Conservation (phyloP, 2,113 vertebrate genomes). For the Copsychus sechellarum region DNA sequence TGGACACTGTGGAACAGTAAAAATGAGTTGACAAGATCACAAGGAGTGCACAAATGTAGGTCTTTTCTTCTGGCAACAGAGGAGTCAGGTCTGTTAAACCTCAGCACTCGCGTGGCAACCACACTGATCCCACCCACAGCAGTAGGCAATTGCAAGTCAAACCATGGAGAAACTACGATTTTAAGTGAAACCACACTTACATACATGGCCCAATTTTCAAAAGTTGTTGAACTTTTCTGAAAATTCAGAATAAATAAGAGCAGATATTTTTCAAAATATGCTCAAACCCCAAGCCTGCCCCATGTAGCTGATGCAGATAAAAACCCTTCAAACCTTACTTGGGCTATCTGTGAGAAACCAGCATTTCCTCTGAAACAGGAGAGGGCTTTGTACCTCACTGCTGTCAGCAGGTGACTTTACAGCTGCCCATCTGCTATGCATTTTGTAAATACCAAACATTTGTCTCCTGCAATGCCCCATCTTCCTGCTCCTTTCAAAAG, state of each 20-base stretch:
- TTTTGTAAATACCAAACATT: constrained; percentile 2
- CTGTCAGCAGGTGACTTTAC: constrained; percentile 1
- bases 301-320: background rate
- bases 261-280: background rate
- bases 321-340: background rate
- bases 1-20: background rate
- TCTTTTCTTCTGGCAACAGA: background rate
- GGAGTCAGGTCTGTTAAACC: background rate
- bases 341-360: background rate
- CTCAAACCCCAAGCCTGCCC: background rate
- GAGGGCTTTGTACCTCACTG: background rate
- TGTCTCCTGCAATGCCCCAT: background rate
- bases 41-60: background rate
- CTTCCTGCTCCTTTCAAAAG: background rate
- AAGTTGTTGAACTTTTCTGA: background rate
- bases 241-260: background rate
- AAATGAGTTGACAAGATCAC: background rate
- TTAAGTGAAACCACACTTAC: background rate
- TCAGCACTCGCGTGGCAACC: background rate
- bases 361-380: background rate
- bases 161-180: background rate
- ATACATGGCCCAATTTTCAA: background rate
- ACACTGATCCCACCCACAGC: background rate
- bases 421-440: background rate
- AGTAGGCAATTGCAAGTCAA: background rate